phyloP scores from a whole-genome alignment of 2,888 invertebrate genomes.

The Amphiduros pacificus region DNA sequence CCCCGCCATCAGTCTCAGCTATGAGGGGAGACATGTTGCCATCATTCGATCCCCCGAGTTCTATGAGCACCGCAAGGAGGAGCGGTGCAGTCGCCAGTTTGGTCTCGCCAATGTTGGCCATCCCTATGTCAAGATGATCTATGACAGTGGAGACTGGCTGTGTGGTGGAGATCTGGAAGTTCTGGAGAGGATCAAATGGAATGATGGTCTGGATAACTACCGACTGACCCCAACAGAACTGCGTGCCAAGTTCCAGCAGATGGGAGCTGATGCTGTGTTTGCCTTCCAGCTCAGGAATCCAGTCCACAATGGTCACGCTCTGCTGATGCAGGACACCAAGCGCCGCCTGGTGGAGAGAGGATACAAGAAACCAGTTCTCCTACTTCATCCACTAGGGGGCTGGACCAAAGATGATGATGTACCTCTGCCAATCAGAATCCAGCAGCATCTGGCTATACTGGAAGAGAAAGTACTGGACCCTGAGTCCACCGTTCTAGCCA shows the following conservation, averaged over 20 bases:
- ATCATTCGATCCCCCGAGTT: slow-evolving; percentile 75
- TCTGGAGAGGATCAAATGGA: slow-evolving; percentile 84
- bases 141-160: slow-evolving; percentile 91
- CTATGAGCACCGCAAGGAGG: slow-evolving; percentile 91
- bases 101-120: slow-evolving; percentile 84
- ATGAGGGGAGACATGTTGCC: slow-evolving; percentile 59
- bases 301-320: slow-evolving; percentile 97
- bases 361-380: slow-evolving; percentile 88
- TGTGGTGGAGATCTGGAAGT: slow-evolving; percentile 94
- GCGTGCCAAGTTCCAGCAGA: slow-evolving; percentile 70
- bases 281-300: slow-evolving; percentile 97
- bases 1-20: slow-evolving; percentile 62
- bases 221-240: slow-evolving; percentile 93
- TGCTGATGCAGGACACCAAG: slow-evolving; percentile 80
- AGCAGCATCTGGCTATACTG: slow-evolving; percentile 90
- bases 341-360: slow-evolving; percentile 64
- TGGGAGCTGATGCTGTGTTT: slow-evolving; percentile 91
- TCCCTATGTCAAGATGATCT: slow-evolving; percentile 90
- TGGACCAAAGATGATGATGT: slow-evolving; percentile 99
- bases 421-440: slow-evolving; percentile 83
- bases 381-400: slow-evolving; percentile 92
- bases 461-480: slow-evolving; percentile 77
- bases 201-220: slow-evolving; percentile 93
- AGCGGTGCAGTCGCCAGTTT: slow-evolving; percentile 88
- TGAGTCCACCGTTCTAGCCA: slow-evolving; percentile 85